Evolutionary conservation across 92 coral and sea anemone genomes (phyloP).

Genomic region (Chrysogorgia sp.): DNA sequence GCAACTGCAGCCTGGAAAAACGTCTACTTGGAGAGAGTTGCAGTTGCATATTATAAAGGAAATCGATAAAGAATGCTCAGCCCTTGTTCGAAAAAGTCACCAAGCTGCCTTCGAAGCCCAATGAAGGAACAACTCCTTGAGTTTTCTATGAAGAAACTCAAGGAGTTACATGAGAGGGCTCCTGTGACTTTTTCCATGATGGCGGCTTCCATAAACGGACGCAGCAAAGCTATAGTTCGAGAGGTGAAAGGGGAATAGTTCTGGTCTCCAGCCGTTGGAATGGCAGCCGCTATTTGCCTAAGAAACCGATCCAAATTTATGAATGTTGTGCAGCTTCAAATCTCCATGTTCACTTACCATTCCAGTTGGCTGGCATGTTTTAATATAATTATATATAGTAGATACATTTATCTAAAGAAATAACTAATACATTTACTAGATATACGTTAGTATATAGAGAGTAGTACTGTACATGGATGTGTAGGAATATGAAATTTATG

Average conservation of each 20-base stretch:
- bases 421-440: not conserved
- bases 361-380: conserved; percentile 72
- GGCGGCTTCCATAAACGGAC: conserved; percentile 46
- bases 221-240: conserved; percentile 38
- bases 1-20: too few relatives aligned
- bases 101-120: too few relatives aligned
- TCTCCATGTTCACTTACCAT: conserved; percentile 63
- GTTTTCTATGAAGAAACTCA: conserved; percentile 55
- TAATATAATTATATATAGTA: not conserved
- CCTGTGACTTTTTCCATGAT: conserved; percentile 61
- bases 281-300: too few relatives aligned
- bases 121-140: too few relatives aligned
- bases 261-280: conserved; percentile 62
- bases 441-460: not conserved
- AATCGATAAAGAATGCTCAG: too few relatives aligned
- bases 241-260: conserved; percentile 25
- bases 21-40: too few relatives aligned
- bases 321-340: conserved; percentile 67
- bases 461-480: too few relatives aligned
- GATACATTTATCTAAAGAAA: too few relatives aligned
- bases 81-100: too few relatives aligned
- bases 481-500: too few relatives aligned
- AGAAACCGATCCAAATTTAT: too few relatives aligned
- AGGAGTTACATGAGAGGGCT: conserved; percentile 58
- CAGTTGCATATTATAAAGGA: too few relatives aligned